These are phyloP conservation scores for Temnothorax rugatulus DNA, from an alignment of 2,888 invertebrate genomes.

Conservation along the genomic window DNA sequence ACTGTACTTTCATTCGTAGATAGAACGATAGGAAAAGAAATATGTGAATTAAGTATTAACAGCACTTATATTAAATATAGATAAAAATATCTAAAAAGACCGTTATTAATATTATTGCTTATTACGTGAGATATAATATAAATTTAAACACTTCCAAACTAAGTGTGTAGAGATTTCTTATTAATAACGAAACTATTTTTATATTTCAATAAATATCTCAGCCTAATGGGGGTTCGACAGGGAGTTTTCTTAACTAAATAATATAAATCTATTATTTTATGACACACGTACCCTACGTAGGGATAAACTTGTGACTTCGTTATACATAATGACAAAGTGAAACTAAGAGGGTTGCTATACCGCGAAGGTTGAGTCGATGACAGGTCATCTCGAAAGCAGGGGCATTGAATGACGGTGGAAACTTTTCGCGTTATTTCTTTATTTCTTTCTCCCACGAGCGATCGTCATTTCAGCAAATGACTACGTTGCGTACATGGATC, in stretches of 20 bases:
- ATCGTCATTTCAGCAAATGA: slow-evolving; percentile 59
- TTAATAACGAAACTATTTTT: neutral
- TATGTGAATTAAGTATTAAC: too few relatives aligned
- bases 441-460: slow-evolving; percentile 25
- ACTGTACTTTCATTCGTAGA: neutral
- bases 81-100: neutral
- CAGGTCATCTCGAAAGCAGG: slow-evolving; percentile 61
- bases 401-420: slow-evolving; percentile 58
- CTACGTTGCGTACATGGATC: slow-evolving; percentile 32
- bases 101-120: neutral
- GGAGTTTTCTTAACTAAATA: neutral
- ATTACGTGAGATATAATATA: neutral
- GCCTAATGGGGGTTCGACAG: neutral
- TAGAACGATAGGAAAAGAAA: neutral
- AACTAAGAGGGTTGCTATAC: slow-evolving; percentile 56
- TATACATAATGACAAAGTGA: slow-evolving; percentile 65
- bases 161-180: neutral
- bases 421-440: slow-evolving; percentile 57
- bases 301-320: slow-evolving; percentile 62
- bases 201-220: neutral
- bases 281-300: slow-evolving; percentile 30
- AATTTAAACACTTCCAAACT: neutral
- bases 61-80: too few relatives aligned
- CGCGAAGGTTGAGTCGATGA: slow-evolving; percentile 68
- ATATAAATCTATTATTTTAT: slow-evolving; percentile 57